phyloP scores from a whole-genome alignment of 2,113 vertebrate genomes.

The Micronisus gabar region DNA sequence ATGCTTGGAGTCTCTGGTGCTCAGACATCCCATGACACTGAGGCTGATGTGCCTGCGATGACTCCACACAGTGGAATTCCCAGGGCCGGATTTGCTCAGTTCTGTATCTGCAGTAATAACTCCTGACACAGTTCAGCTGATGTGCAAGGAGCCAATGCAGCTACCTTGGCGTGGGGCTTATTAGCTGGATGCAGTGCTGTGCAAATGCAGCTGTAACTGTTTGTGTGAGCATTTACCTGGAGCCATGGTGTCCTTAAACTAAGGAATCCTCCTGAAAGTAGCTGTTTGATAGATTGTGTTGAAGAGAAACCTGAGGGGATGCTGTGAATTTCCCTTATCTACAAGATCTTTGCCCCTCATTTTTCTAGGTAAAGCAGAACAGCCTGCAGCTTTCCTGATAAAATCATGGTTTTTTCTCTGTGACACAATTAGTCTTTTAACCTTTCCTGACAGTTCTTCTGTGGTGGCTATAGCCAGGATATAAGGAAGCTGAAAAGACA shows the following conservation, averaged over 20 bases:
- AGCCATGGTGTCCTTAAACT: background rate
- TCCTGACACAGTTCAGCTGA: background rate
- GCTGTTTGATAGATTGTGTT: background rate
- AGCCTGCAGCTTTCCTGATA: background rate
- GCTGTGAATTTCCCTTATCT: background rate
- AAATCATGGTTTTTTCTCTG: background rate
- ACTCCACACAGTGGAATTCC: background rate
- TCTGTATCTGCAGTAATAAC: background rate
- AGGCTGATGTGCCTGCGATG: accelerated
- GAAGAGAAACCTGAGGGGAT: background rate
- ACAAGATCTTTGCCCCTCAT: background rate
- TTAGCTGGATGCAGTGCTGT: background rate
- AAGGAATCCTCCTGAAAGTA: background rate
- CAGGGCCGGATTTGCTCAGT: background rate
- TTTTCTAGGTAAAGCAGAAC: background rate
- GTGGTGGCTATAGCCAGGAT: background rate
- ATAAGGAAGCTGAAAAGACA: background rate
- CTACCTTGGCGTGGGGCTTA: accelerated
- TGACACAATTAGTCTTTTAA: background rate
- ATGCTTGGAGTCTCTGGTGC: background rate
- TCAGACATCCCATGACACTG: accelerated
- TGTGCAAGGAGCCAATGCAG: background rate
- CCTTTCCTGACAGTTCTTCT: background rate
- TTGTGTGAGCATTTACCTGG: background rate
- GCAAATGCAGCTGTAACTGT: background rate